A percentile compares a stretch with the other conserved stretches of the same genome.
Conservation (phyloP, 2,888 invertebrate genomes). For the Tetropium fuscum region DNA sequence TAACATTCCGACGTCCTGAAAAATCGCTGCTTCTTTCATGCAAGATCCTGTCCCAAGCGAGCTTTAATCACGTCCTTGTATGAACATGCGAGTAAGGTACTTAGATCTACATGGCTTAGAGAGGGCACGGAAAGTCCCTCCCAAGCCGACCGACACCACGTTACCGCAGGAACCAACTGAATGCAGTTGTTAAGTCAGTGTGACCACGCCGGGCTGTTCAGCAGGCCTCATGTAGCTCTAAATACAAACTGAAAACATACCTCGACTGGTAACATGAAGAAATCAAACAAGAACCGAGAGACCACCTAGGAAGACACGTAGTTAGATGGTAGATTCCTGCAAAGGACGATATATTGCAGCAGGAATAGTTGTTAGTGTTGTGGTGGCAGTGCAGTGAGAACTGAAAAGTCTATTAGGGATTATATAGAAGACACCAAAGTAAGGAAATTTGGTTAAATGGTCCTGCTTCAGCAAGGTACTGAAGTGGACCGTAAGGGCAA, state of each 20-base stretch:
- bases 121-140: conserved; percentile 25
- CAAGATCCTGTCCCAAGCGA: not conserved
- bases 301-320: conserved; percentile 1
- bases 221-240: conserved; percentile 12
- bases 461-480: not conserved
- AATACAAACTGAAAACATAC: conserved; percentile 3
- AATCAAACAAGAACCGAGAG: not conserved
- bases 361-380: conserved; percentile 14
- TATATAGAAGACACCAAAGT: conserved; percentile 8
- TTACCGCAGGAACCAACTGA: conserved; percentile 21
- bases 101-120: conserved; percentile 27
- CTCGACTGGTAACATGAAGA: not conserved
- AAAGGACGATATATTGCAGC: not conserved
- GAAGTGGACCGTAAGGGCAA: too few species aligned
- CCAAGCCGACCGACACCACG: conserved; percentile 22
- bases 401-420: conserved; percentile 6
- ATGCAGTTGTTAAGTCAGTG: conserved; percentile 31
- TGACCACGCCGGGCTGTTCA: conserved; percentile 29
- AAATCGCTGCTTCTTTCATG: too few species aligned
- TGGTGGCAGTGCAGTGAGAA: conserved; percentile 20
- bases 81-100: not conserved
- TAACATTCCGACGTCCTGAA: too few species aligned
- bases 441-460: conserved; percentile 1
- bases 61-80: conserved; percentile 3
- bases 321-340: not conserved